Base-by-base conservation (phyloP, 2,888 invertebrate genomes). In the Trissolcus brochymenae region DNA sequence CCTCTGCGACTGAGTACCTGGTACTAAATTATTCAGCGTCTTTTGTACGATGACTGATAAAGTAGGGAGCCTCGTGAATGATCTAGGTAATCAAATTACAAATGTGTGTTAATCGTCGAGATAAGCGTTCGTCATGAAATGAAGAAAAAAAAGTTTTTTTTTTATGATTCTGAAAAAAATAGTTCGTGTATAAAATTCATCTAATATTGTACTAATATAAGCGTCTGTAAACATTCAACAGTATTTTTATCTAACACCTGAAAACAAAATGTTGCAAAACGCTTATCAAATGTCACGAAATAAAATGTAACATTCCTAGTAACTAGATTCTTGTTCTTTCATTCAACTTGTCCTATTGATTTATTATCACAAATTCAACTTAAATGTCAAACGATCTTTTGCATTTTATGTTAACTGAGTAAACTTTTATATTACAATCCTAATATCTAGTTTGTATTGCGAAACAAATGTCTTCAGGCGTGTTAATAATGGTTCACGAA, bases 221-320 rank as follows among this genome's bases (percentile, higher is more conserved):
- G 61, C 71, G 65, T 66, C 66, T 74, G 67, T 71, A 74, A 74
- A 71, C 61, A 66, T 70, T 78, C 70, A 70, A 66, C 78, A 74
- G 74, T 74, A 78, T 78, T 78, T 78, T 74, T 71, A 56, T 78
- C 66, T 76, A 71, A 76, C 76, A 76, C 46, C 50, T 51, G 54
- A 61, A 14, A 76, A 62, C 53, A 62, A 76, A 16, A 71, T 76
- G 62, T 76, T 76, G 55, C 57, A 60, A 76, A 65, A 76, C 71
- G 70, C 76, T 76, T 71, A 75, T 71, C 66, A 25, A 61, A 66
- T 11, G 55, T 66, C 56, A 61, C 43, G 57, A 71, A 76, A 71
- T 71, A 76, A 76, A 76, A 66, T 76, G 66, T 76, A 76, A 76
- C 76, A 76, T 76, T 76, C 76, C 76, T 76, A 76, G 76, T 53